Evolutionary conservation across 2,113 vertebrate species (phyloP).

Genomic region (Rhinolophus sinicus): DNA sequence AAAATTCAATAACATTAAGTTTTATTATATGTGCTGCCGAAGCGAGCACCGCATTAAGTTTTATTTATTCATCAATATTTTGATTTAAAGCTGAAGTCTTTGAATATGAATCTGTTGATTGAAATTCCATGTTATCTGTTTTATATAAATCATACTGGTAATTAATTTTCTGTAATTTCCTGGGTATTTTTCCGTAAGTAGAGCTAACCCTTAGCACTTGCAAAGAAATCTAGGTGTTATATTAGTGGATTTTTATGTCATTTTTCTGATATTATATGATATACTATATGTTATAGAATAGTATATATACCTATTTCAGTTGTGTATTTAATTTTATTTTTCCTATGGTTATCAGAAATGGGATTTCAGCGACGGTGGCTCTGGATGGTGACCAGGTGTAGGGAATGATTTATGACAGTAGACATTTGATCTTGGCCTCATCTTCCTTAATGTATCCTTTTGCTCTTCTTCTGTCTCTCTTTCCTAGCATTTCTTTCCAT

Average conservation of each 20-base stretch:
- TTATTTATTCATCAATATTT: conserved; percentile 32
- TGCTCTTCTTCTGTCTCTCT: background rate
- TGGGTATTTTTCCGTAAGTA: background rate
- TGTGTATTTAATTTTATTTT: background rate
- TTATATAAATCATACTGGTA: background rate
- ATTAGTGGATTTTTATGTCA: background rate
- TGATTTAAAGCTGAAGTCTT: background rate
- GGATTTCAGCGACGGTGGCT: background rate
- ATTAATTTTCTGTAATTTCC: background rate
- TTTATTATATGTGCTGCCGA: too few species aligned
- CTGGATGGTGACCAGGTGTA: background rate
- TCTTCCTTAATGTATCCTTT: background rate
- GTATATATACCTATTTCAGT: background rate
- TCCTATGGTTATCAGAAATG: background rate
- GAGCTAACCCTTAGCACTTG: background rate
- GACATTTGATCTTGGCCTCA: background rate
- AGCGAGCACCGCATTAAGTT: too few species aligned
- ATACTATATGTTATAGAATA: background rate
- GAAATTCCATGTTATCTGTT: background rate
- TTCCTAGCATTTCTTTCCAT: background rate
- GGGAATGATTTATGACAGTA: background rate
- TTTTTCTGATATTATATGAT: background rate
- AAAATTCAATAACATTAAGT: background rate
- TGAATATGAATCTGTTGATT: background rate
- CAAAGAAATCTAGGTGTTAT: background rate